phyloP scores from a whole-genome alignment of 2,797 vertebrate species.

The Typhlichthys subterraneus region DNA sequence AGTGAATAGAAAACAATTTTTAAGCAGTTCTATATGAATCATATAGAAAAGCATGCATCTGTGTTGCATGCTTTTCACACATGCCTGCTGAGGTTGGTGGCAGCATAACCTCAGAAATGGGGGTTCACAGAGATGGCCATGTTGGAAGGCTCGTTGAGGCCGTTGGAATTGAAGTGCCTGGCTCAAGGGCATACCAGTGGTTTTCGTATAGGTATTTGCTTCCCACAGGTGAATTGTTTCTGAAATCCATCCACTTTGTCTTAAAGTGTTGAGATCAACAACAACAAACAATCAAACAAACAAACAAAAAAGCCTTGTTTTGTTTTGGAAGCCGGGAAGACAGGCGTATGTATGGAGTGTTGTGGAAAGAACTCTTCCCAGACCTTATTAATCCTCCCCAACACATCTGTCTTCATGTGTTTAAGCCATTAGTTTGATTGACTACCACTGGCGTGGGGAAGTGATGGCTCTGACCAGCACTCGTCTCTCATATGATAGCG shows the following conservation, averaged over 20 bases:
- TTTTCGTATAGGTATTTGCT: slow-evolving; percentile 4
- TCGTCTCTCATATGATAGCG: slow-evolving; percentile 72
- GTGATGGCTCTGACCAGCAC: slow-evolving; percentile 70
- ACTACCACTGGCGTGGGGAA: slow-evolving; percentile 66
- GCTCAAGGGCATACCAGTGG: slow-evolving; percentile 18
- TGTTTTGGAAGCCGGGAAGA: slow-evolving; percentile 26
- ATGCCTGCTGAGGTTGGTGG: neutral
- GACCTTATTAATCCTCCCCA: neutral
- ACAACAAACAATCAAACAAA: slow-evolving; percentile 6
- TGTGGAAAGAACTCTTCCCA: slow-evolving; percentile 45
- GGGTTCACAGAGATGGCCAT: neutral
- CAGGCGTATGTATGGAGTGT: slow-evolving; percentile 17
- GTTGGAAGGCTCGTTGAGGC: neutral
- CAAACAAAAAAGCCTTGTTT: slow-evolving; percentile 11
- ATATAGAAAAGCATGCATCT: neutral
- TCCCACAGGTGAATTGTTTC: neutral
- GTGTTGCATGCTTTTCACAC: neutral
- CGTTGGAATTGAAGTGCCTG: slow-evolving; percentile 11
- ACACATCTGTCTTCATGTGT: slow-evolving; percentile 71
- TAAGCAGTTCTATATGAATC: too few relatives aligned
- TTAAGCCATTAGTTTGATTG: slow-evolving; percentile 78
- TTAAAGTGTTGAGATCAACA: slow-evolving; percentile 8
- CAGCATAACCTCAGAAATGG: neutral
- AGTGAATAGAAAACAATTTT: too few relatives aligned
- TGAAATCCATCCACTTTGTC: neutral